A percentile compares a stretch with the other conserved stretches of the same genome.
Conservation (phyloP, 1,140 invertebrate genomes). For the Pachyrhynchus sulphureomaculatus region DNA sequence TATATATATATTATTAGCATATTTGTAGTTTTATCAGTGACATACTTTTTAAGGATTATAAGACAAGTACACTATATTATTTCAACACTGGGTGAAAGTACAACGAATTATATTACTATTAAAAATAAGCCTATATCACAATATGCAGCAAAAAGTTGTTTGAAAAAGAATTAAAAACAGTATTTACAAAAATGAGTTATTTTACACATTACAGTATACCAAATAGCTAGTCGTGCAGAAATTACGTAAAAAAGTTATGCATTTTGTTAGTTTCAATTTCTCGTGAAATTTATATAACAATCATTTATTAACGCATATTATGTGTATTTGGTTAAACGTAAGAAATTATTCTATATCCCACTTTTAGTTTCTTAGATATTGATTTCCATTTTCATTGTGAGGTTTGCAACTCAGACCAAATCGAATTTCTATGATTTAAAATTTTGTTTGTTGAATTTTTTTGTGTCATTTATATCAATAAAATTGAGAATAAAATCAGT, state of each 20-base stretch:
- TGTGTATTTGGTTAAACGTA: neutral
- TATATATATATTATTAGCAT: no score
- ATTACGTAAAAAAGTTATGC: neutral
- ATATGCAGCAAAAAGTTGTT: neutral
- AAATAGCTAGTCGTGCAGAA: neutral
- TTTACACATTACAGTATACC: neutral
- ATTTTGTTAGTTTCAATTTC: neutral
- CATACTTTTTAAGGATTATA: neutral
- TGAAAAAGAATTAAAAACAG: neutral
- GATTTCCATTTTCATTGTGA: no score
- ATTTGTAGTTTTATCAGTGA: neutral
- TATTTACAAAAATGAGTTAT: neutral
- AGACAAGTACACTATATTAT: neutral
- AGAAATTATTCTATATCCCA: no score
- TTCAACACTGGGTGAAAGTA: slow-evolving; percentile 4
- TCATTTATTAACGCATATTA: no score
- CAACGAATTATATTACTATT: neutral
- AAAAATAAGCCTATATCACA: neutral
- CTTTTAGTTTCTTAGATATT: no score
- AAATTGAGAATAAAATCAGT: no score
- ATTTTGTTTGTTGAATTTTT: no score
- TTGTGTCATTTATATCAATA: no score
- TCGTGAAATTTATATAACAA: no score
- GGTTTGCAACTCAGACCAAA: no score
- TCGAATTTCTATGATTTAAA: no score